phyloP scores from a whole-genome alignment of 2,888 invertebrate species.

The Epinotia bilunana region DNA sequence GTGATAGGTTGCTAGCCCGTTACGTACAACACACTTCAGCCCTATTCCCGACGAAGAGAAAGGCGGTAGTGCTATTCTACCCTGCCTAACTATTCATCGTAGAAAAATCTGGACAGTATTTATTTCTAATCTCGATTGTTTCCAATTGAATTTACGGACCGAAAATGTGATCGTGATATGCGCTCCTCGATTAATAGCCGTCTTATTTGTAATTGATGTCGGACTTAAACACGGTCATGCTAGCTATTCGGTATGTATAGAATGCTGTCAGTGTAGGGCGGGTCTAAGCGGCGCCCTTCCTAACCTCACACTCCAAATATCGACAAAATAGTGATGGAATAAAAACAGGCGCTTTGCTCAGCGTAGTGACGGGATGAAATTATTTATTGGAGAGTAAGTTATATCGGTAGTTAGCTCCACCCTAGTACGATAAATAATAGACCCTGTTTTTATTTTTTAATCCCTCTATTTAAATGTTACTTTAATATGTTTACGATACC shows the following conservation, averaged over 20 bases:
- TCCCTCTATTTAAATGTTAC: conserved; percentile 78
- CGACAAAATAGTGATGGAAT: conserved; percentile 45
- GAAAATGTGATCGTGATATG: no score
- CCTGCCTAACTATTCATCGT: no score
- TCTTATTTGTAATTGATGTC: no score
- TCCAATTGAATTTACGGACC: no score
- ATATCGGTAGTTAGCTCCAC: conserved; percentile 43
- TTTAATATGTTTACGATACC: conserved; percentile 77
- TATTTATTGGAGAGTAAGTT: conserved; percentile 42
- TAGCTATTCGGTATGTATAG: neutral
- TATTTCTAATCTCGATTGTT: no score
- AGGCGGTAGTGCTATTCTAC: no score
- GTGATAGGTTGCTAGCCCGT: no score
- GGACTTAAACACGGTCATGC: no score
- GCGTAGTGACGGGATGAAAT: conserved; percentile 34
- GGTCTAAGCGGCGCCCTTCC: neutral
- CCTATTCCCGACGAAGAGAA: no score
- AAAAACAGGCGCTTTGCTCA: conserved; percentile 39
- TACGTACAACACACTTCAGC: no score
- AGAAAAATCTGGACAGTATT: no score
- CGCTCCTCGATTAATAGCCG: no score
- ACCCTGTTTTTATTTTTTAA: conserved; percentile 65
- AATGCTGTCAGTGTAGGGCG: conserved; percentile 22
- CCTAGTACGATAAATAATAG: conserved; percentile 52
- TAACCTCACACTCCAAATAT: conserved; percentile 41